A percentile compares a stretch with the other conserved stretches of the same genome.
phyloP scores from a whole-genome alignment of 2,113 vertebrate species.

The Leptosomus discolor region DNA sequence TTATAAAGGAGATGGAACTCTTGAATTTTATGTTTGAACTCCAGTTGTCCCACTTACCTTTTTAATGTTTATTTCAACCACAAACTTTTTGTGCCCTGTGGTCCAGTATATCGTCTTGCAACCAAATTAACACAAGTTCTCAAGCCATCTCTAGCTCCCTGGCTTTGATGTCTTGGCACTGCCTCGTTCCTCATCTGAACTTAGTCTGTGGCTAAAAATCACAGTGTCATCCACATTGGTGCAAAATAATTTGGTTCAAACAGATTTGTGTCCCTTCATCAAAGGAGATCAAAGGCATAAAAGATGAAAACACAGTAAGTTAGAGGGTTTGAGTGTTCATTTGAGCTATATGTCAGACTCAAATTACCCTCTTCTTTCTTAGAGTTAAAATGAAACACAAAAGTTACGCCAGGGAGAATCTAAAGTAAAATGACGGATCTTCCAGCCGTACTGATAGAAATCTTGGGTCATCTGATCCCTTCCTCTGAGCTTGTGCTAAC shows the following conservation, averaged over 20 bases:
- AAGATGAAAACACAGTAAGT: slow-evolving; percentile 15
- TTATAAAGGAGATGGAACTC: background rate
- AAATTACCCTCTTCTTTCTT: background rate
- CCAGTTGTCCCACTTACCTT: background rate
- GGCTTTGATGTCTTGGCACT: background rate
- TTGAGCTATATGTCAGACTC: background rate
- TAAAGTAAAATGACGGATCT: background rate
- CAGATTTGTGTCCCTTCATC: background rate
- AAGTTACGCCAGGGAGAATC: background rate
- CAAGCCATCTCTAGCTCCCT: background rate
- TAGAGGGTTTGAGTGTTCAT: background rate
- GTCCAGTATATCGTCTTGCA: background rate
- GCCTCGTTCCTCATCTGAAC: background rate
- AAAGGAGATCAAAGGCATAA: background rate
- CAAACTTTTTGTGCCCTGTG: background rate
- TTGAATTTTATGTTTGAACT: background rate
- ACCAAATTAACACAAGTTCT: background rate
- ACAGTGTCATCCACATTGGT: background rate
- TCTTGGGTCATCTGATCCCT: background rate
- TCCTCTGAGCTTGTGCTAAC: background rate
- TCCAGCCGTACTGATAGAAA: background rate
- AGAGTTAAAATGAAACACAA: background rate
- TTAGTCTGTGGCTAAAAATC: background rate
- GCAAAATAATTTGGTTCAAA: slow-evolving; percentile 31
- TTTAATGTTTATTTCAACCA: background rate